A percentile compares a stretch with the other conserved stretches of the same genome.
phyloP scores from a whole-genome alignment of 2,113 vertebrate genomes.

The Atherinomorus stipes region DNA sequence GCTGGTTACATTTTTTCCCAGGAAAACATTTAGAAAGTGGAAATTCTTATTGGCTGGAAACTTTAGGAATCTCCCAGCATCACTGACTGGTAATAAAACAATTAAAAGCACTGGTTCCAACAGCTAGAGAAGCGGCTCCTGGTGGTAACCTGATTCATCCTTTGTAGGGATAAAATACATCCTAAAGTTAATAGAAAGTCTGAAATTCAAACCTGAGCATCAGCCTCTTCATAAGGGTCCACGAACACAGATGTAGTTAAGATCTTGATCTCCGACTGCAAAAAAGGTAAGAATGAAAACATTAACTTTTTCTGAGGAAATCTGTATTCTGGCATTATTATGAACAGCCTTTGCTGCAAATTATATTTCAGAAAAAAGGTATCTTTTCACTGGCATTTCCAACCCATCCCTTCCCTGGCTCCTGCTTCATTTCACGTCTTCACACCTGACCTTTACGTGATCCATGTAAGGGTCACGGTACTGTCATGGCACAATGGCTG shows the following conservation, averaged over 20 bases:
- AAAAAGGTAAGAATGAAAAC: background rate
- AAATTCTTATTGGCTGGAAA: no score
- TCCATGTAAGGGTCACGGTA: background rate
- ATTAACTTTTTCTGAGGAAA: background rate
- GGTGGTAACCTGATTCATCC: no score
- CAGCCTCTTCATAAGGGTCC: conserved; percentile 96
- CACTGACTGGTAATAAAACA: no score
- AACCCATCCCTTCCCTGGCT: background rate
- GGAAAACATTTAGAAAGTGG: no score
- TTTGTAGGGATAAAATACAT: no score
- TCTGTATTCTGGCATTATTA: no score
- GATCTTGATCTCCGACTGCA: conserved; percentile 93
- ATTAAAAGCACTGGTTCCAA: no score
- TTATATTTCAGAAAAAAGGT: background rate
- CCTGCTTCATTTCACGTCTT: background rate
- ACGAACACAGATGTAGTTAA: conserved; percentile 90
- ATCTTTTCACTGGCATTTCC: background rate
- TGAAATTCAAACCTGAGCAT: conserved; percentile 87
- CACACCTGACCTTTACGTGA: conserved; percentile 21
- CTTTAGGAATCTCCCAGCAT: no score
- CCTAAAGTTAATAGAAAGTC: background rate
- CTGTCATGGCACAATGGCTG: background rate
- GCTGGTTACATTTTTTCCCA: no score
- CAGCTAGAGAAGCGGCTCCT: no score
- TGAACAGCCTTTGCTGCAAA: no score